Base-by-base conservation (phyloP, 2,888 invertebrate genomes). In the Ariolimax columbianus region DNA sequence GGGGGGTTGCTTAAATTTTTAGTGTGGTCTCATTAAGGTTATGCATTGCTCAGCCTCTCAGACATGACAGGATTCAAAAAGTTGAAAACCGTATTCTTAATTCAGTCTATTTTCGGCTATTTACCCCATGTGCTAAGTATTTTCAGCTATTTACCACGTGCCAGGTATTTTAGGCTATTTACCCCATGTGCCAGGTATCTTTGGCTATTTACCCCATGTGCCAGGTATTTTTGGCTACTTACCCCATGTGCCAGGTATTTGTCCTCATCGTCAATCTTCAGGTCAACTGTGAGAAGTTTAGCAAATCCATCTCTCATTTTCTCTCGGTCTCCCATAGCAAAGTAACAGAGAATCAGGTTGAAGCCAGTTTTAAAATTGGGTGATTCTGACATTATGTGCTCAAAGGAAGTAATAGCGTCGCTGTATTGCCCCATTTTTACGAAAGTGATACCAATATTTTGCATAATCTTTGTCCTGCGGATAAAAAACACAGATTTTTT, bases 311-410 rank as follows among this genome's bases (percentile, higher is more conserved):
- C 96, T 94, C 97, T 97, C 95, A 99, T 98, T 92, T 97, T 97
- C 86, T 99, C 98, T 19, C 96, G 96, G 94, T 98, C 98, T 59
- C 97, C 97, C 47, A 95, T 90, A 59, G 95, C 94, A 89, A 94
- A 95, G 88, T 95, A 94, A 85, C 95, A 94, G 38, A 95, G 90
- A 55, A 99, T 96, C 83, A 98, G 95, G 94, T 99, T 98, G 88
- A 99, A 95, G 72, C 98, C 98, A 93, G 96, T 96, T 91, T 96
- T 97, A 92, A 97, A 97, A 93, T 97, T 97, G 0, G 98, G 97
- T 90, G 97, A 96, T 94, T 99, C 99, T 82, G 97, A 97, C 97
- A 99, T 98, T 86, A 99, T 98, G 94, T 98, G 98, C 93, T 99
- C 99, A 94, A 99, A 98, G 91, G 98, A 98, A 6, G 97, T 97